Evolutionary conservation across 2,888 invertebrate species (phyloP), one percentile per base, ranked within the genome.

Genomic region (Hemithea aestivaria): DNA sequence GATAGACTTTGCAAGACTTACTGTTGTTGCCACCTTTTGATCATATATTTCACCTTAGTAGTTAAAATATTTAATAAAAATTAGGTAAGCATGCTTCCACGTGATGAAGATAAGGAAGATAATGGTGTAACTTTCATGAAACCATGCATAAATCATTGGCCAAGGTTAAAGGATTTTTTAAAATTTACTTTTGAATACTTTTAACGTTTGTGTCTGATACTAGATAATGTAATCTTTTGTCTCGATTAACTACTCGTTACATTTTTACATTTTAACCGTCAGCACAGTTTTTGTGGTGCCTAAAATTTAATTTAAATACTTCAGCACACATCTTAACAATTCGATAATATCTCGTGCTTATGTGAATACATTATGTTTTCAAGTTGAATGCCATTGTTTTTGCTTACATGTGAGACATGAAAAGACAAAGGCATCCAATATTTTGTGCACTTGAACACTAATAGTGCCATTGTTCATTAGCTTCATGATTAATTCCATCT

Each of bases 401-500:
- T 56, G 42, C 35, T 47, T 53, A 52, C 48, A 54, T 56, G 10
- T 26, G 27, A 16, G 25, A 31, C 11, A 1, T 24, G 28, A 12
- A 10, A 56, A 66, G 67, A 74, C 75, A 73, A 73, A 56, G 76
- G 70, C 75, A 76, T 66, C 69, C 73, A 78, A 73, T 68, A 54
- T 66, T 72, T 75, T 74, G 75, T 80, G 82, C 84, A 87, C 84
- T 79, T 69, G 67, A 73, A 67, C 84, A 84, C 83, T 81, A 82
- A 83, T 84, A 83, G 81, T 80, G 80, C 79, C 76, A 81, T 79
- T 76, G 66, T 80, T 79, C 78, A 82, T 82, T 74, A 79, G 82
- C 84, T 83, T 85, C 70, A 73, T 78, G 63, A 81, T 82, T 81
- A 84, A 83, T 84, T 58, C 58, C 50, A 48, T 67, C 76, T 79